Percentiles rank a stretch among this genome's conserved stretches.
phyloP scores from a whole-genome alignment of 1,140 invertebrate species.

The Drosophila parabipectinata region DNA sequence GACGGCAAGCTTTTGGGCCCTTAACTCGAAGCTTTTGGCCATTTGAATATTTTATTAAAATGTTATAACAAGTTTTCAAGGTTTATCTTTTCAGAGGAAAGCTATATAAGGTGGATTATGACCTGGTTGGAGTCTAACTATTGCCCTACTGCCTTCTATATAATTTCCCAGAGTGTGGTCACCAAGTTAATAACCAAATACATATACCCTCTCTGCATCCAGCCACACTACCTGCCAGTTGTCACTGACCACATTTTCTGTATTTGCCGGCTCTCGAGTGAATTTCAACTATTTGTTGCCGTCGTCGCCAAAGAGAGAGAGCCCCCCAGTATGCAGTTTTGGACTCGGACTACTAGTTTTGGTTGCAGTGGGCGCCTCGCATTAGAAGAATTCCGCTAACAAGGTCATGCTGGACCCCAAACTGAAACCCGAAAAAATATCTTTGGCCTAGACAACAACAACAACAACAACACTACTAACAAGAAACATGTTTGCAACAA shows the following conservation, averaged over 20 bases:
- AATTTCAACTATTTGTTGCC: conserved; percentile 74
- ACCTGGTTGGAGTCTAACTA: too few relatives aligned
- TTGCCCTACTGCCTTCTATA: too few relatives aligned
- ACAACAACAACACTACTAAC: too few relatives aligned
- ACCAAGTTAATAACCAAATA: background rate
- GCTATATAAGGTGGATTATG: too few relatives aligned
- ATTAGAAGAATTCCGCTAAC: conserved; percentile 62
- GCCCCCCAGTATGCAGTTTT: conserved; percentile 22
- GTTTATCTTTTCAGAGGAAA: too few relatives aligned
- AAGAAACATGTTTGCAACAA: too few relatives aligned
- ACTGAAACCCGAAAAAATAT: conserved; percentile 23
- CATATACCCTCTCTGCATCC: background rate
- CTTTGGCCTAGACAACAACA: background rate
- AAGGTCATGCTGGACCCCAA: conserved; percentile 57
- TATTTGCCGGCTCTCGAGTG: conserved; percentile 55
- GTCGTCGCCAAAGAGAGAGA: conserved; percentile 28
- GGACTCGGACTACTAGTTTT: conserved; percentile 2
- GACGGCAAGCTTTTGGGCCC: background rate
- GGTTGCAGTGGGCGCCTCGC: background rate
- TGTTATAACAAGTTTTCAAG: background rate
- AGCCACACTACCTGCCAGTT: conserved; percentile 64
- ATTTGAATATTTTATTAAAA: background rate
- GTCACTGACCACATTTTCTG: conserved; percentile 42
- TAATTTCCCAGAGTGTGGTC: too few relatives aligned
- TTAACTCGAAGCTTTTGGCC: too few relatives aligned